These are phyloP conservation scores for Mastomys natalensis DNA, from an alignment of 2,113 vertebrate species.

Conservation along the genomic window DNA sequence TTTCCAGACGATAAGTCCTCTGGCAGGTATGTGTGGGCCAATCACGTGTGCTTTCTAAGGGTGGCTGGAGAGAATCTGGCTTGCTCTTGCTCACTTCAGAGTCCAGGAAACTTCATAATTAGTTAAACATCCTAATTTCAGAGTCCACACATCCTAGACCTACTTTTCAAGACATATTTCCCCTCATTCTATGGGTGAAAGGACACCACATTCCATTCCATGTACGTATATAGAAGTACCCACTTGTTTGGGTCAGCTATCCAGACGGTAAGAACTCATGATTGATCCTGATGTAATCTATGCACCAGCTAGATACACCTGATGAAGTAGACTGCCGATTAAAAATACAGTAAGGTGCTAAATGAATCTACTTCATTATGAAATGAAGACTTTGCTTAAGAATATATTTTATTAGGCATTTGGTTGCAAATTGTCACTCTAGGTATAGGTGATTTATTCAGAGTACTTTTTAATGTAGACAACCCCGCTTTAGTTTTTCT, in stretches of 20 bases:
- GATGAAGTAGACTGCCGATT: slow-evolving; percentile 51
- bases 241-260: slow-evolving; percentile 58
- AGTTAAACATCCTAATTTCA: slow-evolving; percentile 34
- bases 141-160: slow-evolving; percentile 13
- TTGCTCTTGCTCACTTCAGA: slow-evolving; percentile 24
- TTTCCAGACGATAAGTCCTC: slow-evolving; percentile 47
- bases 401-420: slow-evolving; percentile 82
- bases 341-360: slow-evolving; percentile 77
- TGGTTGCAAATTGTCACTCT: slow-evolving; percentile 73
- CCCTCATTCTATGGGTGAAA: slow-evolving; percentile 63
- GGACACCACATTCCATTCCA: slow-evolving; percentile 48
- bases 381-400: slow-evolving; percentile 79
- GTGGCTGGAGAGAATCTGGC: slow-evolving; percentile 41
- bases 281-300: slow-evolving; percentile 37
- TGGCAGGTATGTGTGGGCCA: slow-evolving; percentile 36
- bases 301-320: slow-evolving; percentile 21
- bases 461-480: slow-evolving; percentile 55
- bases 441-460: slow-evolving; percentile 66
- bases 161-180: slow-evolving; percentile 43
- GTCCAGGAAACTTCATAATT: slow-evolving; percentile 17
- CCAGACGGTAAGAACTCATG: slow-evolving; percentile 29
- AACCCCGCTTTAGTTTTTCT: slow-evolving; percentile 26
- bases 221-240: slow-evolving; percentile 57
- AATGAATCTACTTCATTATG: slow-evolving; percentile 75
- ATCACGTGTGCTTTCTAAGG: slow-evolving; percentile 40